These are phyloP conservation scores for Macquaria ambigua DNA, from an alignment of 2,113 vertebrate species.

Conservation along the genomic window DNA sequence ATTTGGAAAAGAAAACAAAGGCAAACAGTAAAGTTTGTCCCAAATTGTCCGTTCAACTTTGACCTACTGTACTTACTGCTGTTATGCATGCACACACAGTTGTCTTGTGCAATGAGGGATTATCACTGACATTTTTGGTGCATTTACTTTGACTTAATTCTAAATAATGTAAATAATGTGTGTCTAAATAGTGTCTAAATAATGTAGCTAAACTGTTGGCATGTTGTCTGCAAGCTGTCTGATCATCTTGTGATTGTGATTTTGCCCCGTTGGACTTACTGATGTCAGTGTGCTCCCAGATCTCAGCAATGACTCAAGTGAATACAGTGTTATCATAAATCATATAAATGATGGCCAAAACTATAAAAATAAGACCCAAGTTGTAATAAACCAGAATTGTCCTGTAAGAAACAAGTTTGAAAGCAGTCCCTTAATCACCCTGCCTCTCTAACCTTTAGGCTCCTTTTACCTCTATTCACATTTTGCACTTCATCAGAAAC, in stretches of 20 bases:
- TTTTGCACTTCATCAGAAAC: background rate
- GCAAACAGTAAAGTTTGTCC: background rate
- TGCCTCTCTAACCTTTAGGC: background rate
- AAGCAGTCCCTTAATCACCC: background rate
- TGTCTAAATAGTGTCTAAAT: too few species aligned
- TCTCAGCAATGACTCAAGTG: background rate
- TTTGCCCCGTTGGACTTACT: background rate
- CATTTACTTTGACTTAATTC: background rate
- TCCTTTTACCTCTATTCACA: background rate
- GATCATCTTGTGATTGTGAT: background rate
- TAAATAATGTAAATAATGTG: too few species aligned
- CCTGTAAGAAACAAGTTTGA: background rate
- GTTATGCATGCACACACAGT: background rate
- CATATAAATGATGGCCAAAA: background rate
- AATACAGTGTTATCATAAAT: background rate
- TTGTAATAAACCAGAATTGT: conserved; percentile 1
- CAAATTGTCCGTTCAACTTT: background rate
- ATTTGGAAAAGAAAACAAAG: background rate
- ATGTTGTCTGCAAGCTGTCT: too few species aligned
- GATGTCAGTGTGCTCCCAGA: background rate
- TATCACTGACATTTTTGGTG: background rate
- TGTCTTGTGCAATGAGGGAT: background rate
- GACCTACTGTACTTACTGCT: background rate
- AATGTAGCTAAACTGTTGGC: too few species aligned
- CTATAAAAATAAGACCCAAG: background rate